phyloP scores from a whole-genome alignment of 2,113 vertebrate species.

The Syngnathus scovelli region DNA sequence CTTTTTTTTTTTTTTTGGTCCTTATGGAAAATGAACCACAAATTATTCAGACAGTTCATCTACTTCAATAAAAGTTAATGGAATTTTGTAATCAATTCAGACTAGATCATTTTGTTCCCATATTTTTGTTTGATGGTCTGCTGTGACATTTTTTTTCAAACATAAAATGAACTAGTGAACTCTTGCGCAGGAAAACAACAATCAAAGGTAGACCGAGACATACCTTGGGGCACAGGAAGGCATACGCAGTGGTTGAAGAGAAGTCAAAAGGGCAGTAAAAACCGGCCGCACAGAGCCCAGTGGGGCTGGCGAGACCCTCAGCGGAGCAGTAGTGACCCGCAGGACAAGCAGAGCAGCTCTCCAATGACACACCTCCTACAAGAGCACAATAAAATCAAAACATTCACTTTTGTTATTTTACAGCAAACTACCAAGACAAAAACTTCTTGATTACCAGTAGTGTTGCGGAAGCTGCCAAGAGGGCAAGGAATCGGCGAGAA shows the following conservation, averaged over 20 bases:
- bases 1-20: too few species aligned
- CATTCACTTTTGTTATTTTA: background rate
- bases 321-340: constrained; percentile 79
- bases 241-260: constrained; percentile 69
- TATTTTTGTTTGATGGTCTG: background rate
- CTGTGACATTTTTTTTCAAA: background rate
- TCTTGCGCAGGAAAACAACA: background rate
- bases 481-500: constrained; percentile 77
- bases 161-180: background rate
- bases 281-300: constrained; percentile 71
- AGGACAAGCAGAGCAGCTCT: constrained; percentile 77
- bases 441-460: constrained; percentile 62
- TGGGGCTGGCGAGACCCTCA: constrained; percentile 68
- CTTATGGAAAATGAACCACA: too few species aligned
- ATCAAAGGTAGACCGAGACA: constrained; percentile 1
- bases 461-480: constrained; percentile 75
- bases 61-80: too few species aligned
- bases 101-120: background rate
- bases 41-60: too few species aligned
- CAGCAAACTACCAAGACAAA: background rate
- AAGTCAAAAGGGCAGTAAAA: constrained; percentile 79
- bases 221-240: constrained; percentile 83
- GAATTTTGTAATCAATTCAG: background rate
- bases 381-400: background rate
- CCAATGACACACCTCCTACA: constrained; percentile 75